phyloP scores from a whole-genome alignment of 2,797 vertebrate species.

The Naso thynnoides region DNA sequence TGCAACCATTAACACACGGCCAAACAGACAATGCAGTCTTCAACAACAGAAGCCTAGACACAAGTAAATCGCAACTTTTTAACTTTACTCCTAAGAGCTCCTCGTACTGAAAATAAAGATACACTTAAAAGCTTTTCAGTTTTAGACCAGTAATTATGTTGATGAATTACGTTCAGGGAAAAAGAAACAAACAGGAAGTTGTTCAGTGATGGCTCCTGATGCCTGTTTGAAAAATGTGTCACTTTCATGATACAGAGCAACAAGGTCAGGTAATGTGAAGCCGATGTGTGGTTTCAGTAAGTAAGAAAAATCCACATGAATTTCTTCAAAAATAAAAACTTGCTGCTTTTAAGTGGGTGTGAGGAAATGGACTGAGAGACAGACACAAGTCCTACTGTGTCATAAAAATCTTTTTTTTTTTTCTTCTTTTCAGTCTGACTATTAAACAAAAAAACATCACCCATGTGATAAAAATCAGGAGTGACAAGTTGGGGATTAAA shows the following conservation, averaged over 20 bases:
- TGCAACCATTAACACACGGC: not conserved
- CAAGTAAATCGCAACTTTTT: not conserved
- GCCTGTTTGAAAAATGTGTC: no score
- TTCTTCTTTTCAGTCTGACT: no score
- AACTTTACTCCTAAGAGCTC: not conserved
- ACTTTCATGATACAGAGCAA: no score
- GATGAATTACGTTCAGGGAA: no score
- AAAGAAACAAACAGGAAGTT: no score
- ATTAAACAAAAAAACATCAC: not conserved
- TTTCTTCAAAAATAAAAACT: not conserved
- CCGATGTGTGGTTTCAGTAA: not conserved
- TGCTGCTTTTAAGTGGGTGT: not conserved
- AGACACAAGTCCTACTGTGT: not conserved
- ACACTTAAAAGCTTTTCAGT: no score
- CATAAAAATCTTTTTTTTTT: not conserved
- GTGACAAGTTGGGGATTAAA: not conserved
- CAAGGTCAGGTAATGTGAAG: no score
- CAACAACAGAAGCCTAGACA: not conserved
- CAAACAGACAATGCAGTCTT: not conserved
- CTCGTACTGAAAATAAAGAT: no score
- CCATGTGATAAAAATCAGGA: not conserved
- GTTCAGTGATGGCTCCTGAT: no score
- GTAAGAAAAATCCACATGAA: not conserved
- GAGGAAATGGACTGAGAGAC: not conserved
- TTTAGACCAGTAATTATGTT: no score